Evolutionary conservation across 2,797 vertebrate genomes (phyloP), one percentile per base, ranked within the genome.

Genomic region (Microchirus variegatus): DNA sequence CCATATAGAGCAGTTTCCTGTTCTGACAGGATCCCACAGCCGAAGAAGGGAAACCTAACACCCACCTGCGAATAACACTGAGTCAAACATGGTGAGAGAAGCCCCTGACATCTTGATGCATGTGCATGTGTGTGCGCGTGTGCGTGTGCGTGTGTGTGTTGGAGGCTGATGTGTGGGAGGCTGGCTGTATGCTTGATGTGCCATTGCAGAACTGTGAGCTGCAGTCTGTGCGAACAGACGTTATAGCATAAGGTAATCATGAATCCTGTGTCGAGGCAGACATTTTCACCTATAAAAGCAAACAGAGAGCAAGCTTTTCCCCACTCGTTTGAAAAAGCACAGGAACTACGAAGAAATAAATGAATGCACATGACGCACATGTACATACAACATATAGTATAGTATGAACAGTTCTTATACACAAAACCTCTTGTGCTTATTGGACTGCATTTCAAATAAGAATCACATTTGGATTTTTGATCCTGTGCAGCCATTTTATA

Each of bases 21-120:
- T 80, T 76, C 80, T 64, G 73, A 85, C 80, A 89, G 75, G 74
- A 83, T 67, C 63, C 69, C 68, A 67, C 67, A 62, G 78, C 61
- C 45, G 22, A 71, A 73, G 59, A 67, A 76, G 73, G 86, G 88
- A 84, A 89, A 90, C 78, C 85, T 73, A 79, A 88, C 73, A 90
- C 87, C 79, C 70, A 81, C 82, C 81, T 81, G 63, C 70, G 75
- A 80, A 77, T 59, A 83, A 73, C 61, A 83, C 67, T 70, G 82
- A 89, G 59, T 87, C 85, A 86, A 74, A 79, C 63, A 17, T 63
- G 70, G 69, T 59, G 64, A 83, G 69, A 78, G 75, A 59, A 81
- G 57, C 64, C 38, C 36, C 70, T 81, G 79, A 83, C 70, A 79
- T 75, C 69, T 70, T 51, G 46, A 67, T 81, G 72, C 46, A 53